A percentile compares a stretch with the other conserved stretches of the same genome.
These are phyloP conservation scores for Hylaeus volcanicus DNA, from an alignment of 1,140 invertebrate species.

Conservation along the genomic window DNA sequence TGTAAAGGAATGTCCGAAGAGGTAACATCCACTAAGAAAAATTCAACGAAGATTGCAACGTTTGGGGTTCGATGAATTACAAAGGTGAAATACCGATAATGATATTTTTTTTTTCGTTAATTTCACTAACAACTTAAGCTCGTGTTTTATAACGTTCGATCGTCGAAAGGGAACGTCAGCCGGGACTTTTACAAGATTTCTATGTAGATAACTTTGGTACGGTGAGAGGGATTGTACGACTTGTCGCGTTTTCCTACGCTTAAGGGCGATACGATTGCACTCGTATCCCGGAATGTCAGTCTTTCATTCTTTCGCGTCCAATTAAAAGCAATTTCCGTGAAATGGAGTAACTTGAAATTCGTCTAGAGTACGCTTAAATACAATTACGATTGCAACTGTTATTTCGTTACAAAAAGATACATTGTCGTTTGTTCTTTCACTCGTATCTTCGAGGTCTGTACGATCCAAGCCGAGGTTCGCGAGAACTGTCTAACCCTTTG, in stretches of 20 bases:
- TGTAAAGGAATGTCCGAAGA: background rate
- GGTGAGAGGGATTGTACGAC: slow-evolving; percentile 17
- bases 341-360: no score
- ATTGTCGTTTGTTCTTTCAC: slow-evolving; percentile 10
- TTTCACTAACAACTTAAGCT: slow-evolving; percentile 32
- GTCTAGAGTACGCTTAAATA: no score
- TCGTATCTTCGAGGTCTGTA: slow-evolving; percentile 37
- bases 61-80: slow-evolving; percentile 21
- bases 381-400: no score
- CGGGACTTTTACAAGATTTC: slow-evolving; percentile 30
- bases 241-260: slow-evolving; percentile 34
- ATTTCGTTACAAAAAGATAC: no score
- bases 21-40: background rate
- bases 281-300: slow-evolving; percentile 27
- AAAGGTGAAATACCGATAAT: background rate
- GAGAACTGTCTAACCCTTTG: background rate
- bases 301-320: slow-evolving; percentile 37
- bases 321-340: background rate
- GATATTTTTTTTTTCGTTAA: background rate
- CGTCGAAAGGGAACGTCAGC: slow-evolving; percentile 7
- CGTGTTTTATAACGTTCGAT: slow-evolving; percentile 17
- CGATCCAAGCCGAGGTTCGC: slow-evolving; percentile 51
- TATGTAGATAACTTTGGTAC: slow-evolving; percentile 35
- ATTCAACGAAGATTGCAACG: background rate
- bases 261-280: slow-evolving; percentile 32